Base-by-base conservation (phyloP, 2,797 vertebrate genomes). In the Microctenopoma steveboyesi region DNA sequence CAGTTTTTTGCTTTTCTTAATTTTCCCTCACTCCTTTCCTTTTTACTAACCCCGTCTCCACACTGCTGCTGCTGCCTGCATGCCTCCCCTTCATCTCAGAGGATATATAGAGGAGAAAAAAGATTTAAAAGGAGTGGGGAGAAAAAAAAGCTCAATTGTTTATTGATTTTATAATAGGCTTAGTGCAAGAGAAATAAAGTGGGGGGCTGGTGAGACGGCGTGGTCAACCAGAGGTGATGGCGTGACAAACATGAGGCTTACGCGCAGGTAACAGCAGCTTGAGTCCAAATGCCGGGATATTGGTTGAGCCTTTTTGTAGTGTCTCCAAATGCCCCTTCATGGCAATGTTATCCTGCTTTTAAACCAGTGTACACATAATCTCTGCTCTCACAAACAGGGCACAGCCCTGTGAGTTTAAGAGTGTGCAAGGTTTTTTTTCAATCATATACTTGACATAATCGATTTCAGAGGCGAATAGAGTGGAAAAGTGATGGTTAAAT, bases 111-210 rank as follows among this genome's bases (percentile, higher is more conserved):
- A 93, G 92, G 92, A 93, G 92, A 93, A 92, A 92, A 92, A 91
- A 93, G 89, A 92, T 93, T 94, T 92, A 91, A 92, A 91, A 88
- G 90, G 87, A 91, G 87, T 81, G 73, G 40, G 37, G 42, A 2
- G 42, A 16, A 71, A 86, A 87, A 88, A 93, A 91, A 91, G 87
- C 91, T 92, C 93, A 94, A 94, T 95, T 95, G 93, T 95, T 94
- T 95, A 94, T 95, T 95, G 94, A 95, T 94, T 95, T 94, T 94
- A 93, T 94, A 94, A 95, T 94, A 94, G 94, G 94, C 94, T 95
- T 94, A 94, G 93, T 85, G 91, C 87, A 86, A 90, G 89, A 89
- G 90, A 92, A 94, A 94, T 94, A 94, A 93, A 93, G 93, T 85
- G 82, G 85, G 89, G 88, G 92, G 86, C 86, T 74, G 83, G 68